Evolutionary conservation across 2,113 vertebrate species (phyloP), one percentile per base, ranked within the genome.

Genomic region (Benitochromis conjunctus): DNA sequence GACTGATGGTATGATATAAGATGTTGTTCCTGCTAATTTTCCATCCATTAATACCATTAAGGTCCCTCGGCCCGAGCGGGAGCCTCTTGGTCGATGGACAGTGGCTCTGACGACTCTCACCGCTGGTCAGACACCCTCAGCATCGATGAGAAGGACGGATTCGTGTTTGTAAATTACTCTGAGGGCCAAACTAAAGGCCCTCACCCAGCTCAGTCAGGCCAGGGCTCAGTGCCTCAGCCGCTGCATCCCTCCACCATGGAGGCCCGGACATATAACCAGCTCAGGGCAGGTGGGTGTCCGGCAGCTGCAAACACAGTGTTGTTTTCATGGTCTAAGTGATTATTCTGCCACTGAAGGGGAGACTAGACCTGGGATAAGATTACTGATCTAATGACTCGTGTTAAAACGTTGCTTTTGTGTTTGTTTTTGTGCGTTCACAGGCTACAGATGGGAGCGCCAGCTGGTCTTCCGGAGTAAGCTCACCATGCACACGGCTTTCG

Each of bases 401-500:
- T 34, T 34, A 34, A 62, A 62, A 62, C 6, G 48, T n/a, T 9
- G 26, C 7, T 38, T n/a, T 12, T 51, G 71, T 21, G 51, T 79
- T 48, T 90, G 3, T 60, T 8, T 55, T 7, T 82, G 43, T 84
- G 46, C 58, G 79, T 34, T n/a, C 5, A 0, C 93, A 99, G 99
- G 98, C 56, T 97, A 99, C 96, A 95, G 98, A 89, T 99, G 99
- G 99, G 99, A 99, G 86, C 97, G 98, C 54, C 99, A 99, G 96
- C 95, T 99, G 94, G 99, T 99, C 71, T 99, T 99, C 85, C 94
- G 99, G 86, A 99, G 98, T 91, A 99, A 99, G 89, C 97, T 99
- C 82, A 99, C 99, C 88, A 99, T 99, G 99, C 99, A 99, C 95
- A 99, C 98, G 0, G 98, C 99, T 3, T 99, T 99, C 4, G 98